Conservation (phyloP, 2,113 vertebrate species). For the Zingel zingel region DNA sequence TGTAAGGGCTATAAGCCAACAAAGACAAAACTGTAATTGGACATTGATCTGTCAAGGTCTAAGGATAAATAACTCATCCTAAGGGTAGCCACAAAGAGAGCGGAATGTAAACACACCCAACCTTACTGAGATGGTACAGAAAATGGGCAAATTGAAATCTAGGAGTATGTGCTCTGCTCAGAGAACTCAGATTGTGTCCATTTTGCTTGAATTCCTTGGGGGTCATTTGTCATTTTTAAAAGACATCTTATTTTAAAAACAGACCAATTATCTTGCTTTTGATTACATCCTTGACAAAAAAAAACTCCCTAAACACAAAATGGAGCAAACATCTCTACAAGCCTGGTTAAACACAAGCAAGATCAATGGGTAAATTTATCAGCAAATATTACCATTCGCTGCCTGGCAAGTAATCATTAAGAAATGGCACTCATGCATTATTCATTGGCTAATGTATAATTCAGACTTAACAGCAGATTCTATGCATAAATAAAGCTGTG, state of each 20-base stretch:
- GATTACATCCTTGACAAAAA: constrained; percentile 52
- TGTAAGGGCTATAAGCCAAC: constrained; percentile 48
- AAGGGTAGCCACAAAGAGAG: constrained; percentile 33
- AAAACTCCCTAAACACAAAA: constrained; percentile 47
- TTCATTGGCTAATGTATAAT: constrained; percentile 87
- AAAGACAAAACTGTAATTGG: constrained; percentile 66
- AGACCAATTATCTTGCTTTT: constrained; percentile 66
- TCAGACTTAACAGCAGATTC: constrained; percentile 86
- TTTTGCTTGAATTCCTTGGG: constrained; percentile 29
- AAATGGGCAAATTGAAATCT: constrained; percentile 13
- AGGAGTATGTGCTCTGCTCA: background rate
- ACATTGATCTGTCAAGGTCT: constrained; percentile 69
- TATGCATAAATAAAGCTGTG: constrained; percentile 87
- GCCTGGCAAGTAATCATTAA: constrained; percentile 85
- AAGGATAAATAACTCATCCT: constrained; percentile 60
- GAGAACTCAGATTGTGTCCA: constrained; percentile 23
- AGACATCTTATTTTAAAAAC: constrained; percentile 37
- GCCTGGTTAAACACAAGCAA: constrained; percentile 75
- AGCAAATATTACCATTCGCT: constrained; percentile 83
- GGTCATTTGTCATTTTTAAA: constrained; percentile 50
- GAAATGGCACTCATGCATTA: constrained; percentile 83
- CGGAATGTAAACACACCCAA: constrained; percentile 28
- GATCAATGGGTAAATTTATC: constrained; percentile 85
- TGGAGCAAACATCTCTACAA: constrained; percentile 58
- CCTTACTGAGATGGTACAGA: constrained; percentile 4